Conservation (phyloP, 2,113 vertebrate species). For the Desmodus rotundus region DNA sequence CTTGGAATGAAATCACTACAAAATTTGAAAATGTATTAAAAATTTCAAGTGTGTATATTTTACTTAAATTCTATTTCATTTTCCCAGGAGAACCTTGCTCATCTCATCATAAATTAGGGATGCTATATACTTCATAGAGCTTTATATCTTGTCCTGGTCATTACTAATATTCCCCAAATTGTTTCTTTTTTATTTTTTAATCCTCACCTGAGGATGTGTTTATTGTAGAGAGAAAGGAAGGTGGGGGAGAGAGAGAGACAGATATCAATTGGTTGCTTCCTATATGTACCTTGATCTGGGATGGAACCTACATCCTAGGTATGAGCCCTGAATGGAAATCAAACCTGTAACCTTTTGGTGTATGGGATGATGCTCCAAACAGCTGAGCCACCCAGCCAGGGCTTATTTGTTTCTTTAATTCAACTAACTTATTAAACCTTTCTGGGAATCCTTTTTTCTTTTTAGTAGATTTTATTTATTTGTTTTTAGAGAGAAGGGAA, state of each 20-base stretch:
- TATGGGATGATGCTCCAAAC: too few relatives aligned
- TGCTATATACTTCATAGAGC: not conserved
- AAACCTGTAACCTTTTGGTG: too few relatives aligned
- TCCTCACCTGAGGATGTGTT: too few relatives aligned
- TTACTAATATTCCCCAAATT: not conserved
- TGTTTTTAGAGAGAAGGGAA: too few relatives aligned
- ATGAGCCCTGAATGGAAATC: too few relatives aligned
- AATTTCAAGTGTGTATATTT: not conserved
- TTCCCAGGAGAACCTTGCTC: not conserved
- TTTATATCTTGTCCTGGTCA: not conserved
- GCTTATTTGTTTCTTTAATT: not conserved
- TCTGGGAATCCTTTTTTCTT: not conserved
- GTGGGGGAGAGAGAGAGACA: too few relatives aligned
- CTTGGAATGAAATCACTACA: not conserved
- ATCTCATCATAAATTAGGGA: not conserved
- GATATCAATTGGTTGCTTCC: not conserved
- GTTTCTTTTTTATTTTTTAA: not conserved
- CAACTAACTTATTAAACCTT: not conserved
- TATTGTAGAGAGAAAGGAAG: not conserved
- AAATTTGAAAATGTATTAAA: not conserved
- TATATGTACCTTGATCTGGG: too few relatives aligned
- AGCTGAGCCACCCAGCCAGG: too few relatives aligned
- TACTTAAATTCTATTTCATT: constrained; percentile 9
- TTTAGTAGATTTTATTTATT: not conserved
- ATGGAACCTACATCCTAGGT: too few relatives aligned